Percentiles rank a stretch among this genome's conserved stretches.
Evolutionary conservation across 2,888 invertebrate species (phyloP).

Genomic region (Drosophila austrosaltans): DNA sequence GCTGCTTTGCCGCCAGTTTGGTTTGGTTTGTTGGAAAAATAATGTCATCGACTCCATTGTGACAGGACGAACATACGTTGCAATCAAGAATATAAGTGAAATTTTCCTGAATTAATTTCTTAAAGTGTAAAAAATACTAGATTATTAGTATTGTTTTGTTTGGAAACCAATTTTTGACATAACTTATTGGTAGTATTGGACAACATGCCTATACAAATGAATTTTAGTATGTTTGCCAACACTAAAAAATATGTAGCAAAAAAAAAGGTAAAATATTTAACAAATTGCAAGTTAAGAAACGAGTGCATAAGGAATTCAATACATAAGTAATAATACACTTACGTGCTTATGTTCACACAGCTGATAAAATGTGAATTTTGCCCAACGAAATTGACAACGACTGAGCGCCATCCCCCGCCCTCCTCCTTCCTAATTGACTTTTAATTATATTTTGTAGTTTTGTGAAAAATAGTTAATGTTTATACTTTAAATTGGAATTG

Average conservation of each 20-base stretch:
- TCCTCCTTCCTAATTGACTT: neutral
- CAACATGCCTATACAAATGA: neutral
- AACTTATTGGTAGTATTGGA: neutral
- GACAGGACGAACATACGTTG: neutral
- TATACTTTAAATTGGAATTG: neutral
- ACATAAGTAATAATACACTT: conserved; percentile 17
- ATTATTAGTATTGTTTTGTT: conserved; percentile 7
- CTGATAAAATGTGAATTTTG: conserved; percentile 18
- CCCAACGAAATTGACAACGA: conserved; percentile 20
- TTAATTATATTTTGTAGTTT: neutral
- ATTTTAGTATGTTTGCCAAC: conserved; percentile 29
- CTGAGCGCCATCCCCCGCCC: neutral
- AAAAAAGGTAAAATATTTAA: conserved; percentile 37
- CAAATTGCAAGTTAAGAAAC: conserved; percentile 4
- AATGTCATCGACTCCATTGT: neutral
- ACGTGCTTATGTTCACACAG: conserved; percentile 25
- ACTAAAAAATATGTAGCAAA: conserved; percentile 38
- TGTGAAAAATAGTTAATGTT: neutral
- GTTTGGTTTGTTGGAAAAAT: conserved; percentile 4
- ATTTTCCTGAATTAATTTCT: conserved; percentile 37
- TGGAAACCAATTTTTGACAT: conserved; percentile 1
- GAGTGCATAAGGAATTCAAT: conserved; percentile 16
- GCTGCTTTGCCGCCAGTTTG: too few species aligned
- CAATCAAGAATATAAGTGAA: neutral
- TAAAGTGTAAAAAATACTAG: conserved; percentile 1